Base-by-base conservation (phyloP, 2,113 vertebrate species). In the Carassius auratus region DNA sequence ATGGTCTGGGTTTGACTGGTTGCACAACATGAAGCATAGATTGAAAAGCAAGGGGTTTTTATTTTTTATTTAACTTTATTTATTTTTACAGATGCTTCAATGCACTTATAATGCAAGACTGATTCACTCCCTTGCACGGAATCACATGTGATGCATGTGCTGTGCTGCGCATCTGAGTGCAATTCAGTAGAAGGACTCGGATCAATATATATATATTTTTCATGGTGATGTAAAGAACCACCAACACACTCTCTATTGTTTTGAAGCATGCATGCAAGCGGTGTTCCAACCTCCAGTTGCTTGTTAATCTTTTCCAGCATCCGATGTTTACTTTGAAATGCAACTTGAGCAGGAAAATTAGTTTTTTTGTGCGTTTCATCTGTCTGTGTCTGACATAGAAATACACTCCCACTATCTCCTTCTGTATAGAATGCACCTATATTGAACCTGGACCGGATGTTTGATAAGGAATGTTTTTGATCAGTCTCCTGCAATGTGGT, bases 401-500 rank as follows among this genome's bases (percentile, higher is more conserved):
- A 48, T 64, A 64, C 42, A 10, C 38, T 33, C n/a, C 14, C 15
- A 50, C 62, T 52, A 33, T 81, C 14, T 48, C 15, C 19, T 69
- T 52, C 26, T 66, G n/a, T n/a, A 21, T 79, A 30, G 13, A 45
- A 64, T 48, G 33, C 8, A 69, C 23, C n/a, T 64, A 21, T 66
- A 69, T 81, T 48, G 38, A 26, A 30, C 5, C 26, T 1, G 48
- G 26, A 21, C 45, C 21, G 17, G 23, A 52, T 69, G 17, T 81
- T 81, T 81, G 80, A 81, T 81, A 66, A 66, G 78, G n/a, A 81
- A 80, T 1, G 26, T 68, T 50, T 68, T 68, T 69, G 64, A 81
- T 81, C 62, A 68, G 42, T 30, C 13, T 81, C 23, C 45, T 69
- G 80, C 62, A 69, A 50, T 69, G 42, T 36, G 23, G n/a, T 19